Conservation (phyloP, 37 sponge, comb jelly and placozoan genomes). For the Lycopodina hypogea region DNA sequence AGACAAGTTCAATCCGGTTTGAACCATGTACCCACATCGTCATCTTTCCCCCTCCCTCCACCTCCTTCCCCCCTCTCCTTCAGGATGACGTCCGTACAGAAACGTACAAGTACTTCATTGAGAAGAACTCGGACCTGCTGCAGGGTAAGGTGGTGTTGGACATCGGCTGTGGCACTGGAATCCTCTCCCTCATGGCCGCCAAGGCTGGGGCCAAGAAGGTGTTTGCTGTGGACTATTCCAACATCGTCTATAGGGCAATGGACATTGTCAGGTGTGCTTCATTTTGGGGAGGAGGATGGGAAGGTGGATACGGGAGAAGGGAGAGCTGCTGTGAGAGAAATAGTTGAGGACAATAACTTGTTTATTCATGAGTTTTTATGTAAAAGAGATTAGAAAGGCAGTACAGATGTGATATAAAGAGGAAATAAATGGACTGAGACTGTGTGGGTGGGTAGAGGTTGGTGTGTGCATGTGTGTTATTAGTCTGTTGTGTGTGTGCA, state of each 20-base stretch:
- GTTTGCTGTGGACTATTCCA: constrained; percentile 72
- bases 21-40: too few species aligned
- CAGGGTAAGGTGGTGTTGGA: constrained; percentile 76
- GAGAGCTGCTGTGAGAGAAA: too few species aligned
- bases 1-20: too few species aligned
- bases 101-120: constrained; percentile 62
- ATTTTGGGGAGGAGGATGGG: neutral
- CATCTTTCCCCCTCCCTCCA: too few species aligned
- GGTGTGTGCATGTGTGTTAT: neutral
- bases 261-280: constrained; percentile 66
- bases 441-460: neutral
- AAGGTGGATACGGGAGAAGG: too few species aligned
- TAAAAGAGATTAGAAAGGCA: too few species aligned
- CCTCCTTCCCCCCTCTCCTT: neutral
- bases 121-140: constrained; percentile 53
- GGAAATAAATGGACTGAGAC: neutral
- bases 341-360: too few species aligned
- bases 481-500: too few species aligned
- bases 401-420: too few species aligned
- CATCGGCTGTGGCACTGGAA: constrained; percentile 87
- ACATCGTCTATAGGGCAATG: constrained; percentile 72
- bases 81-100: constrained; percentile 72
- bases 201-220: constrained; percentile 62
- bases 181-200: constrained; percentile 79
- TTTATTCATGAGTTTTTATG: too few species aligned